Evolutionary conservation across 1,140 invertebrate genomes (phyloP).

Genomic region (Drosophila pallidifrons): DNA sequence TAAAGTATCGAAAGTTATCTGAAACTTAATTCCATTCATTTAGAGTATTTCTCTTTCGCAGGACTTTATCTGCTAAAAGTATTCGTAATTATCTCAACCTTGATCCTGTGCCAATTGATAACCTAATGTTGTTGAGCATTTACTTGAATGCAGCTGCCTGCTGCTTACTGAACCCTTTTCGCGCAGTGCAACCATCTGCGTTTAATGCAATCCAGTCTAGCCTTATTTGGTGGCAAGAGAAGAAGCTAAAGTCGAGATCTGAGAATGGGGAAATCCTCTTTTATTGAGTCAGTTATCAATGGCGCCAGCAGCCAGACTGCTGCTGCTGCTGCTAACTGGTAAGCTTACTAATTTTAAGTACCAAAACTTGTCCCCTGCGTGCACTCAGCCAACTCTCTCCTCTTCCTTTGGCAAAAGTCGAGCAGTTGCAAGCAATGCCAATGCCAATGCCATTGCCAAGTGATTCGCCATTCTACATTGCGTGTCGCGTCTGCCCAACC

Average conservation of each 20-base stretch:
- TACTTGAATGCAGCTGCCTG: conserved; percentile 21
- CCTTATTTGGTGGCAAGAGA: conserved; percentile 1
- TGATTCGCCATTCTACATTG: conserved; percentile 44
- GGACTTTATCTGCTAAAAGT: neutral
- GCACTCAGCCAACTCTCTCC: too few species aligned
- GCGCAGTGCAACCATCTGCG: conserved; percentile 38
- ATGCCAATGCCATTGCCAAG: conserved; percentile 73
- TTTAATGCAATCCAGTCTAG: conserved; percentile 64
- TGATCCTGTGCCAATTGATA: neutral
- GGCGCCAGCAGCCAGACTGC: conserved; percentile 28
- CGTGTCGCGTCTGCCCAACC: conserved; percentile 69
- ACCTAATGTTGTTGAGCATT: conserved; percentile 1
- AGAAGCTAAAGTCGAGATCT: neutral
- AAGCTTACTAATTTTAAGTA: conserved; percentile 71
- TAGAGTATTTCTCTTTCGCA: neutral
- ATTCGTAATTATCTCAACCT: conserved; percentile 19
- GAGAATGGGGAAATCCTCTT: conserved; percentile 4
- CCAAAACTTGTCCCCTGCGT: neutral
- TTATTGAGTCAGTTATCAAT: conserved; percentile 49
- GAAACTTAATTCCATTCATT: too few species aligned
- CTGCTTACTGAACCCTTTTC: conserved; percentile 24
- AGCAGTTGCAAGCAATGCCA: conserved; percentile 22
- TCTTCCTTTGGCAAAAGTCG: neutral
- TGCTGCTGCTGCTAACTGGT: conserved; percentile 39
- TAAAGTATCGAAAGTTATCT: too few species aligned